Base-by-base conservation (phyloP, 2,797 vertebrate genomes). In the Anableps anableps region DNA sequence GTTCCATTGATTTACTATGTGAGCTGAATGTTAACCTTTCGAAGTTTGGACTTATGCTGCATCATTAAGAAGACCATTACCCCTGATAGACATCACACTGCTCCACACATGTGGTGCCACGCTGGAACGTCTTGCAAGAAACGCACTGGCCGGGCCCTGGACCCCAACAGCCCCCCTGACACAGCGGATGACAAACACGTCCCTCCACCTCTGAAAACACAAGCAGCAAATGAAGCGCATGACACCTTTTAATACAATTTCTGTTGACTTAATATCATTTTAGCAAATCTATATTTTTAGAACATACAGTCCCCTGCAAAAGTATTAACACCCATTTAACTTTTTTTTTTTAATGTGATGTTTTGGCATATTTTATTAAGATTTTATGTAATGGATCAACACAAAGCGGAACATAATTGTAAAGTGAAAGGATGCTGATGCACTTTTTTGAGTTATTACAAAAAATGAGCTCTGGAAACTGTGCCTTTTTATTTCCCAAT, bases 121-220 rank as follows among this genome's bases (percentile, higher is more conserved):
- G 97, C 80, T 96, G 95, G 91, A 97, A 97, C 19, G 92, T 87
- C 79, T 91, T 94, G 77, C 98, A 99, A 76, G 95, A 89, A 43
- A 96, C 93, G 58, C 98, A 99, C 92, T 99, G 98, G 70, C 95
- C 92, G 0, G 97, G 96, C 2, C 97, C 98, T 0, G 96, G 96
- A 1, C 98, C 98, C 98, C 98, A 99, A 94, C 98, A 99, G 81
- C 96, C 95, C 5, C 95, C 95, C 0, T 94, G 75, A 0, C 98
- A 99, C 77, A 98, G 94, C 0, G 86, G 81, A 93, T 97, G 93
- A 92, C 98, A 99, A 53, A 96, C 82, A 23, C 82, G 93, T 5
- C 94, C 96, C 53, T 97, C 81, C 0, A 71, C 85, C 89, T 89
- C 98, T 99, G 93, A 78, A 93, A 82, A 92, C 64, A 87, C 43